Conservation (phyloP, 2,888 invertebrate species). For the Parapristionchus giblindavisi region DNA sequence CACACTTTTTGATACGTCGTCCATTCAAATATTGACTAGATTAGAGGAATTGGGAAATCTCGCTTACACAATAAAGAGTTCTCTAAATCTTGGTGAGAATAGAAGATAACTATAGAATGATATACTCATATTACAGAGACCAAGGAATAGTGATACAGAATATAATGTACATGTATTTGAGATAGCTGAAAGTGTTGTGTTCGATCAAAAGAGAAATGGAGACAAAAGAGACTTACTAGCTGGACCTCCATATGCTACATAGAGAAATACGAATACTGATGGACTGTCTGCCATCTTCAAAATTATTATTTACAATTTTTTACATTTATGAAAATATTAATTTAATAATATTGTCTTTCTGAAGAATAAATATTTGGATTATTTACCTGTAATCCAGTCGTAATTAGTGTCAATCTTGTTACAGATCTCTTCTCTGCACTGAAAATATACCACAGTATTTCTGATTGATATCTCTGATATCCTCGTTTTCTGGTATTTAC, state of each 20-base stretch:
- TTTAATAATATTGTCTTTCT: too few species aligned
- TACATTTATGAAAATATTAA: neutral
- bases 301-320: neutral
- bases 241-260: constrained; percentile 3
- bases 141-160: constrained; percentile 60
- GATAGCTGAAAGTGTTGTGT: neutral
- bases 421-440: constrained; percentile 65
- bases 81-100: constrained; percentile 62
- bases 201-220: neutral
- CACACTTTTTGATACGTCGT: neutral
- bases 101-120: constrained; percentile 65
- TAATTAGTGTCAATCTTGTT: constrained; percentile 66
- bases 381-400: constrained; percentile 55
- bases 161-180: constrained; percentile 37
- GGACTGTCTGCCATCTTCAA: constrained; percentile 27
- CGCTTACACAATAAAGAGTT: constrained; percentile 57
- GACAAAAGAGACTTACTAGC: neutral
- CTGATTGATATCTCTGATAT: too few species aligned
- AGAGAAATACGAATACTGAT: constrained; percentile 17
- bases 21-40: neutral
- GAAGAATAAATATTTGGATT: too few species aligned
- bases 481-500: too few species aligned
- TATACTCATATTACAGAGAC: constrained; percentile 64
- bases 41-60: neutral
- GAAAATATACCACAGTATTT: too few species aligned